phyloP scores from a whole-genome alignment of 1,140 invertebrate genomes.

The Kradibia gibbosae region DNA sequence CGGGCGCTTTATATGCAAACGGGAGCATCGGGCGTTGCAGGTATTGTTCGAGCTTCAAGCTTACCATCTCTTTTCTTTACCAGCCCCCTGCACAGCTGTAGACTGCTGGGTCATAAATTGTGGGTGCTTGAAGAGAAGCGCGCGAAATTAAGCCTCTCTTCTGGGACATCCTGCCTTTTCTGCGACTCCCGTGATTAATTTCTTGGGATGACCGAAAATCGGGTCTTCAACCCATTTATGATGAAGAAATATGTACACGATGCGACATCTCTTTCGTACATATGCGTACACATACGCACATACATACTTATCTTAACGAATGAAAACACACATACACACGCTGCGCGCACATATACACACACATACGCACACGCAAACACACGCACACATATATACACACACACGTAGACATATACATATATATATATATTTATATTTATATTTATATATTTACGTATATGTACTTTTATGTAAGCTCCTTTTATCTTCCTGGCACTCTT shows the following conservation, averaged over 20 bases:
- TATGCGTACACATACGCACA: too few species aligned
- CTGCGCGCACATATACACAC: too few species aligned
- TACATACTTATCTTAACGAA: too few species aligned
- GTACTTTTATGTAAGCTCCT: too few species aligned
- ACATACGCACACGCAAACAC: too few species aligned
- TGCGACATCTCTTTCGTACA: neutral
- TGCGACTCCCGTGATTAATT: slow-evolving; percentile 46
- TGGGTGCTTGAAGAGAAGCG: slow-evolving; percentile 50
- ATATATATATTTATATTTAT: too few species aligned
- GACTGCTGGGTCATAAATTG: slow-evolving; percentile 51
- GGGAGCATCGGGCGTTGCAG: neutral
- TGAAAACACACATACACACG: too few species aligned
- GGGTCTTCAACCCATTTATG: slow-evolving; percentile 17
- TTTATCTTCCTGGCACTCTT: neutral
- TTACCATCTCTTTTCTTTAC: slow-evolving; percentile 37
- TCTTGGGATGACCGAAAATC: slow-evolving; percentile 19
- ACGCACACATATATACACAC: too few species aligned
- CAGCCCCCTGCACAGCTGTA: neutral
- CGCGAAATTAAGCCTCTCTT: slow-evolving; percentile 55
- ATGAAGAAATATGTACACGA: slow-evolving; percentile 13
- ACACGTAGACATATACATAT: too few species aligned
- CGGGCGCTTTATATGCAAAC: slow-evolving; percentile 35
- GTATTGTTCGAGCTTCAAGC: slow-evolving; percentile 32
- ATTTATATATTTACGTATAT: too few species aligned
- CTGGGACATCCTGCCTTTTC: slow-evolving; percentile 50